Evolutionary conservation across 2,797 vertebrate genomes (phyloP), one percentile per base, ranked within the genome.

Genomic region (Microchirus variegatus): DNA sequence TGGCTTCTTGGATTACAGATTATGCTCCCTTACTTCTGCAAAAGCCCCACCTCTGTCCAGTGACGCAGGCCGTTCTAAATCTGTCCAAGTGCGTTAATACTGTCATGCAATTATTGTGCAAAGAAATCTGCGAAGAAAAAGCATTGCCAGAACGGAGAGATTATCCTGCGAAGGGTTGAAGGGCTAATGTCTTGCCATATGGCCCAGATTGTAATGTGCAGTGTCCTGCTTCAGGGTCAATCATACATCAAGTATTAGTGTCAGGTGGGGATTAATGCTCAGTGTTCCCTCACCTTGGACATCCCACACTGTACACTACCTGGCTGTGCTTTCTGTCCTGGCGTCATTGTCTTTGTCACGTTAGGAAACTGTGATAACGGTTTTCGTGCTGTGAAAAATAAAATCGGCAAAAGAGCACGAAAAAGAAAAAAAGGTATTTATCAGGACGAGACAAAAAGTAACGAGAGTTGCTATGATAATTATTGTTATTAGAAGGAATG

Each of bases 221-320:
- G 84, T 84, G 88, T 91, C 89, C 86, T 88, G 90, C 89, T 89
- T 83, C 80, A 80, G 86, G 92, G 92, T 93, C 92, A 94, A 82
- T 93, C 92, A 94, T 94, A 93, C 92, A 90, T 90, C 88, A 89
- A 84, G 93, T 93, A 94, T 94, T 94, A 93, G 93, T 93, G 93
- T 94, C 92, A 94, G 91, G 92, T 93, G 83, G 82, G 85, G 93
- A 94, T 94, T 94, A 94, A 92, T 91, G 86, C 81, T 78, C 78
- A 84, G 88, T 90, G 90, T 90, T 86, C 75, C 75, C 73, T 90
- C 73, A 90, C 90, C 85, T 90, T 80, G 53, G 51, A 84, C 77
- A 83, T 72, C 54, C 53, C 69, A 46, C 75, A 84, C 77, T 82
- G 80, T 87, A 85, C 77, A 65, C 40, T 78, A 84, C 69, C 83